Evolutionary conservation across 2,888 invertebrate species (phyloP), one percentile per base, ranked within the genome.

Genomic region (Leptinotarsa juncta): DNA sequence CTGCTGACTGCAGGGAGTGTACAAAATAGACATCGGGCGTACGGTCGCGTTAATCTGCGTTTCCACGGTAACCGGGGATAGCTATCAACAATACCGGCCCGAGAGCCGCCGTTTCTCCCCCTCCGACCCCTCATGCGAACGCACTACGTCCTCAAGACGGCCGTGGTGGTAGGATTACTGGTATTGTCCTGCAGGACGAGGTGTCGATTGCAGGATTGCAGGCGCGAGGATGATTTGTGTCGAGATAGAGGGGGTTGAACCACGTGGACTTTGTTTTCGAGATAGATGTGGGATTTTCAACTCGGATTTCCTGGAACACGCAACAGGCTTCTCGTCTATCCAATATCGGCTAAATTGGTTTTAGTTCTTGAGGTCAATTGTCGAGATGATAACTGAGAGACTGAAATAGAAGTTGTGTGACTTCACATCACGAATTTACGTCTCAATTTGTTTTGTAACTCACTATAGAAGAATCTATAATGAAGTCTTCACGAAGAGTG

Each of bases 11-110:
- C 83, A 53, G 74, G 49, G 86, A 82, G 83, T 88, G 88, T 88
- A 88, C 87, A 88, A 88, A 88, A 88, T 88, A 88, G 88, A 88
- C 88, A 88, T 88, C 88, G 88, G 87, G 87, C 87, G 86, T 86
- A 85, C 87, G 87, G 86, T 86, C 87, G 78, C 78, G 87, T 87
- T 88, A 88, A 88, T 88, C 88, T 88, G 87, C 87, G 87, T 88
- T 86, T 84, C 87, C 87, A 83, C 84, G 86, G 87, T 85, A 88
- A 88, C 88, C 87, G 85, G 87, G 87, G 87, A 88, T 87, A 87
- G 87, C 88, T 88, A 88, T 88, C 87, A 87, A 87, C 87, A 87
- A 87, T 86, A 86, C 86, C 84, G 85, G 83, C 84, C 80, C 80
- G 80, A 79, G 79, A 77, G 72, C 71, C 76, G 70, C 72, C 75